These are phyloP conservation scores for Prenolepis imparis DNA, from an alignment of 2,888 invertebrate genomes.

Conservation along the genomic window DNA sequence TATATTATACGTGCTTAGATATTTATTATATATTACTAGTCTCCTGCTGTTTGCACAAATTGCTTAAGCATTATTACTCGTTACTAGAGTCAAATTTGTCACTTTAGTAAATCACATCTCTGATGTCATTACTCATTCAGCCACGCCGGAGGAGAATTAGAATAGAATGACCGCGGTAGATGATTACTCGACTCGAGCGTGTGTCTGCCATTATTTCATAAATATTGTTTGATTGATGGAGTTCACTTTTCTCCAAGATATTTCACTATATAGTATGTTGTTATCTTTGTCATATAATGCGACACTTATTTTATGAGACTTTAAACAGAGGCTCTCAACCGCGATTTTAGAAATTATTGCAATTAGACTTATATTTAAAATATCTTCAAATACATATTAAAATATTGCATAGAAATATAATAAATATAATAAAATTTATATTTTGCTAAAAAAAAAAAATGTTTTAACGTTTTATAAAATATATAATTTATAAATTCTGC, in stretches of 20 bases:
- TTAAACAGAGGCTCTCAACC: constrained; percentile 49
- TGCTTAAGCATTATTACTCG: constrained; percentile 31
- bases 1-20: background rate
- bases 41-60: constrained; percentile 12
- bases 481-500: background rate
- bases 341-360: background rate
- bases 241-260: constrained; percentile 16
- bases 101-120: constrained; percentile 53
- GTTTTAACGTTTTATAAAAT: background rate
- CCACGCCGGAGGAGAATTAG: constrained; percentile 51
- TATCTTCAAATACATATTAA: background rate
- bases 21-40: background rate
- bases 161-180: constrained; percentile 57
- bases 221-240: constrained; percentile 43
- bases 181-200: constrained; percentile 47
- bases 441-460: background rate
- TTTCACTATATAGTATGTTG: constrained; percentile 20
- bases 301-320: constrained; percentile 44
- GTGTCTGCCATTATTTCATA: constrained; percentile 55
- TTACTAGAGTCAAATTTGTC: constrained; percentile 53
- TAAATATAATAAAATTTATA: background rate
- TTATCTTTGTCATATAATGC: constrained; percentile 28
- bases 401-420: background rate
- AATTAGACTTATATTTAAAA: background rate
- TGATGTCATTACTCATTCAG: constrained; percentile 46